Conservation (phyloP, 2,113 vertebrate species). For the Speoplatyrhinus poulsoni region DNA sequence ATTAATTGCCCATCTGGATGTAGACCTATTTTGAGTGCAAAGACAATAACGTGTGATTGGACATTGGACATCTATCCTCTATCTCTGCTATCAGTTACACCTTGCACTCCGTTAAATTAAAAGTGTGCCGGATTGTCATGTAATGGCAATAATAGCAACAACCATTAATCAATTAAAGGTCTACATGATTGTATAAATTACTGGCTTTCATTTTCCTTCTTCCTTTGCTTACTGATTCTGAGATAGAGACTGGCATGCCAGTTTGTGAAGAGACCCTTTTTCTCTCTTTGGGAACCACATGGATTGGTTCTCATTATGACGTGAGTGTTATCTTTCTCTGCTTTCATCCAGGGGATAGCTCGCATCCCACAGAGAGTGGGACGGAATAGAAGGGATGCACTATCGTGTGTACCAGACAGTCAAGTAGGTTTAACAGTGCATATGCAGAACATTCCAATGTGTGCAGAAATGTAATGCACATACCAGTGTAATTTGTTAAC, state of each 20-base stretch:
- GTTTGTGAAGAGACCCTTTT: slow-evolving; percentile 23
- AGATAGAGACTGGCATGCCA: slow-evolving; percentile 25
- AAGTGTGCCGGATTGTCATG: too few relatives aligned
- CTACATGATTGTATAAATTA: too few relatives aligned
- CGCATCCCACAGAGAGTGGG: slow-evolving; percentile 39
- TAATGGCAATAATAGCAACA: too few relatives aligned
- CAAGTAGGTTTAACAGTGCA: background rate
- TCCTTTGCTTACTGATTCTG: too few relatives aligned
- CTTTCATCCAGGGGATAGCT: slow-evolving; percentile 64
- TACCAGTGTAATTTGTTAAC: slow-evolving; percentile 8
- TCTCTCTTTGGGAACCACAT: slow-evolving; percentile 25
- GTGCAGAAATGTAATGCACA: slow-evolving; percentile 1
- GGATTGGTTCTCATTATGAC: slow-evolving; percentile 66
- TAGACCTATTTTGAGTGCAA: too few relatives aligned
- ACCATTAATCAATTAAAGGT: too few relatives aligned
- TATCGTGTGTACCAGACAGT: background rate
- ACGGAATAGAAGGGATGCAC: background rate
- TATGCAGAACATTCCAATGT: background rate
- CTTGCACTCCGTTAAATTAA: too few relatives aligned
- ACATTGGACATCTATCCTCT: too few relatives aligned
- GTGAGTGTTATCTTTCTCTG: slow-evolving; percentile 69
- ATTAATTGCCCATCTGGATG: too few relatives aligned
- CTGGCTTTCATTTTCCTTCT: too few relatives aligned
- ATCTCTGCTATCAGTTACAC: too few relatives aligned
- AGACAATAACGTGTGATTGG: too few relatives aligned